A percentile compares a stretch with the other conserved stretches of the same genome.
Conservation (phyloP, 2,797 vertebrate species). For the Lithobates pipiens region DNA sequence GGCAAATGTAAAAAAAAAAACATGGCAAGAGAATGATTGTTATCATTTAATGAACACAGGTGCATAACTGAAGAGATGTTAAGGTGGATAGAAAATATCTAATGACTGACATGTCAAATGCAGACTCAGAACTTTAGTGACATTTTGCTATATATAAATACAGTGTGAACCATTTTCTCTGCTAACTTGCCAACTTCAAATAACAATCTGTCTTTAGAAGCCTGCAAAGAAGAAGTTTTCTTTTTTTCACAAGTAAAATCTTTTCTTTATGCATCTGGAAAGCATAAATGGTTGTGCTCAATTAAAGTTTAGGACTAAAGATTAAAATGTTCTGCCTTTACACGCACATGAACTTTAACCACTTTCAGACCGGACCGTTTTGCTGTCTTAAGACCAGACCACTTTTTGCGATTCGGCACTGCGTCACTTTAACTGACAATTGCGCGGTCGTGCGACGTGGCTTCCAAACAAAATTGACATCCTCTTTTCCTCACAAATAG, state of each 20-base stretch:
- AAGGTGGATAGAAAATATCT: background rate
- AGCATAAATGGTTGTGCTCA: background rate
- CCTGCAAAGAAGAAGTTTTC: background rate
- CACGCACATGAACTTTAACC: too few relatives aligned
- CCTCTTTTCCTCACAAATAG: too few relatives aligned
- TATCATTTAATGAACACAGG: slow-evolving; percentile 1
- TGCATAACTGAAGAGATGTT: background rate
- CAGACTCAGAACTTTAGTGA: background rate
- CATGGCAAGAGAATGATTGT: slow-evolving; percentile 12
- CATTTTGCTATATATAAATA: slow-evolving; percentile 17
- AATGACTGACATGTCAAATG: slow-evolving; percentile 3
- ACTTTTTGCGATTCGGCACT: too few relatives aligned
- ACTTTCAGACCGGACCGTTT: too few relatives aligned
- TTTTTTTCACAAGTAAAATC: background rate
- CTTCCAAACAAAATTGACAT: too few relatives aligned
- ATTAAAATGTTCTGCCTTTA: too few relatives aligned
- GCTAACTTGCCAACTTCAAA: slow-evolving; percentile 6
- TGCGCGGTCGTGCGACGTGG: too few relatives aligned
- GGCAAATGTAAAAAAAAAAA: background rate
- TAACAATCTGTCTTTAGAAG: background rate
- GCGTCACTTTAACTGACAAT: too few relatives aligned
- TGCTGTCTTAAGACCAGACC: too few relatives aligned
- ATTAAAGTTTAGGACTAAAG: background rate
- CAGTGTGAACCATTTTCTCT: background rate
- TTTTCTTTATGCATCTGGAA: background rate